A percentile compares a stretch with the other conserved stretches of the same genome.
Evolutionary conservation across 1,140 invertebrate genomes (phyloP).

Genomic region (Campodea augens): DNA sequence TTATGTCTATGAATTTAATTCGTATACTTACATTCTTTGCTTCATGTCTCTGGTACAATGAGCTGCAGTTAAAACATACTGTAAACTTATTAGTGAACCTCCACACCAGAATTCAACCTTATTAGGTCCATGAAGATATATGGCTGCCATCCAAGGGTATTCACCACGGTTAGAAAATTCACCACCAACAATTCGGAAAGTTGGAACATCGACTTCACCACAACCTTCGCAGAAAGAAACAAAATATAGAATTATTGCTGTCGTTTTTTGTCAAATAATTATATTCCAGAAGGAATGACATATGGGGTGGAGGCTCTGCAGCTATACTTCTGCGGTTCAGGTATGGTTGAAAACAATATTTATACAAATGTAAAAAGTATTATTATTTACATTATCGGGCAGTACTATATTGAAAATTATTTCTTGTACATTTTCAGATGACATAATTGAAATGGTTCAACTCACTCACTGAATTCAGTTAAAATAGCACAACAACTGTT

Average conservation of each 20-base stretch:
- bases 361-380: no score
- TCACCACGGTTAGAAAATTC: conserved; percentile 57
- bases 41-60: conserved; percentile 75
- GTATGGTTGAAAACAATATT: no score
- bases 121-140: conserved; percentile 66
- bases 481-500: no score
- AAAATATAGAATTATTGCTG: background rate
- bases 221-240: conserved; percentile 31
- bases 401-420: no score
- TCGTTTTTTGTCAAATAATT: conserved; percentile 1
- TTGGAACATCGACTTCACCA: conserved; percentile 56
- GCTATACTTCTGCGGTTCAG: no score
- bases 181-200: conserved; percentile 73
- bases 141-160: conserved; percentile 88
- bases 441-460: no score
- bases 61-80: conserved; percentile 71
- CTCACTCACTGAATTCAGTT: no score
- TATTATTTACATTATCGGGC: no score
- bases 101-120: conserved; percentile 87
- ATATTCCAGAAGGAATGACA: no score
- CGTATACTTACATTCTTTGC: conserved; percentile 53
- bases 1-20: no score
- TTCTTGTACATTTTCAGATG: no score
- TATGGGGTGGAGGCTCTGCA: no score
- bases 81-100: conserved; percentile 58